Evolutionary conservation across 2,797 vertebrate species (phyloP).

Genomic region (Lepilemur ruficaudatus): DNA sequence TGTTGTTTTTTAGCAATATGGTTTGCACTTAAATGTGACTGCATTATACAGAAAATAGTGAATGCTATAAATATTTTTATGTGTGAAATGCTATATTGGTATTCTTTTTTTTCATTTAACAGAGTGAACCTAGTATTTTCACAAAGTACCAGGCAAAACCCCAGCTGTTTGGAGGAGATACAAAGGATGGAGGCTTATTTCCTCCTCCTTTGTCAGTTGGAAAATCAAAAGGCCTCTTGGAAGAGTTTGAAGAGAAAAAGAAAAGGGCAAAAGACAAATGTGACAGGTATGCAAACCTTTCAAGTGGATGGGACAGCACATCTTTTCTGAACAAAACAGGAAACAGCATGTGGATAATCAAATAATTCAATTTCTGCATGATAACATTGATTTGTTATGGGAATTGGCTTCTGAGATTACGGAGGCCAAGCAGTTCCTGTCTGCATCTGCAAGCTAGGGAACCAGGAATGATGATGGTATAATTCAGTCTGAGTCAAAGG

Average conservation of each 20-base stretch:
- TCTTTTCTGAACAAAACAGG: conserved; percentile 30
- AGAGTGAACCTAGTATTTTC: conserved; percentile 90
- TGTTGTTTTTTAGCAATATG: conserved; percentile 38
- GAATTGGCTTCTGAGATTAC: not conserved
- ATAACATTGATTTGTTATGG: not conserved
- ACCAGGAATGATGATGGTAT: not conserved
- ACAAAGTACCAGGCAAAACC: conserved; percentile 93
- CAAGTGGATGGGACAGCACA: conserved; percentile 15
- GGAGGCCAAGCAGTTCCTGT: not conserved
- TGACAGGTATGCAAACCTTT: conserved; percentile 86
- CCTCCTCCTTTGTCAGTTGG: conserved; percentile 79
- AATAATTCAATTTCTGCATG: conserved; percentile 38
- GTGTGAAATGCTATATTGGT: conserved; percentile 54
- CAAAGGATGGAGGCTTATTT: conserved; percentile 83
- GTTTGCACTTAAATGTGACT: conserved; percentile 47
- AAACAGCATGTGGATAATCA: conserved; percentile 24
- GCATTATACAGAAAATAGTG: conserved; percentile 47
- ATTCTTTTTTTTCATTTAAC: conserved; percentile 80
- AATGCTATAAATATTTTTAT: conserved; percentile 30
- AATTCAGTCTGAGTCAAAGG: not conserved
- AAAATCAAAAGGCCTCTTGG: conserved; percentile 86
- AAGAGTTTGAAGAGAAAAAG: conserved; percentile 92
- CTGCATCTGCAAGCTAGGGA: not conserved
- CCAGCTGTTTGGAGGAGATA: conserved; percentile 89
- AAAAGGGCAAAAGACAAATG: conserved; percentile 91